These are phyloP conservation scores for Microcebus ravelobensis DNA, from an alignment of 2,113 vertebrate species.

Conservation along the genomic window DNA sequence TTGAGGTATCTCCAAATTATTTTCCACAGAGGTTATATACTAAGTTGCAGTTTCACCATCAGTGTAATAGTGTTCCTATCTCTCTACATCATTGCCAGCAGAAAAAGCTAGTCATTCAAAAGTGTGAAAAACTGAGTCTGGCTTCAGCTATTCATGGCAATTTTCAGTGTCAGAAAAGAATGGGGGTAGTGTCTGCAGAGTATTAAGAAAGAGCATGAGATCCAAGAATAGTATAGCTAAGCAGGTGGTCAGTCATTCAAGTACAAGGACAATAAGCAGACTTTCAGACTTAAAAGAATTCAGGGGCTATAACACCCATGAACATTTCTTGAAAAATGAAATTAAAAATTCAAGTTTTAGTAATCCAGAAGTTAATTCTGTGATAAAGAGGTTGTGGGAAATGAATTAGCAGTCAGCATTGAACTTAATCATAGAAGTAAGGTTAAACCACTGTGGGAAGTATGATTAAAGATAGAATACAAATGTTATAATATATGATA, in stretches of 20 bases:
- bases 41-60: no score
- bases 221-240: neutral
- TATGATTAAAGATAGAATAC: neutral
- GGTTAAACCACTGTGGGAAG: neutral
- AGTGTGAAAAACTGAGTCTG: neutral
- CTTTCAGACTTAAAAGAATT: slow-evolving; percentile 7
- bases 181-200: neutral
- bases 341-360: neutral
- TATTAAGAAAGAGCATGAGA: neutral
- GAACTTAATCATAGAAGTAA: neutral
- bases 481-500: neutral
- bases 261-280: neutral
- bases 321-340: neutral
- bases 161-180: neutral
- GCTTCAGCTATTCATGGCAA: neutral
- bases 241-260: neutral
- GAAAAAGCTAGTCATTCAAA: neutral
- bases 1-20: no score
- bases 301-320: neutral
- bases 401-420: neutral
- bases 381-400: neutral
- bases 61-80: no score
- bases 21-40: no score
- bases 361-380: neutral
- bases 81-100: neutral